A percentile compares a stretch with the other conserved stretches of the same genome.
Conservation (phyloP, 1,140 invertebrate species). For the Tetranychus cinnabarinus region DNA sequence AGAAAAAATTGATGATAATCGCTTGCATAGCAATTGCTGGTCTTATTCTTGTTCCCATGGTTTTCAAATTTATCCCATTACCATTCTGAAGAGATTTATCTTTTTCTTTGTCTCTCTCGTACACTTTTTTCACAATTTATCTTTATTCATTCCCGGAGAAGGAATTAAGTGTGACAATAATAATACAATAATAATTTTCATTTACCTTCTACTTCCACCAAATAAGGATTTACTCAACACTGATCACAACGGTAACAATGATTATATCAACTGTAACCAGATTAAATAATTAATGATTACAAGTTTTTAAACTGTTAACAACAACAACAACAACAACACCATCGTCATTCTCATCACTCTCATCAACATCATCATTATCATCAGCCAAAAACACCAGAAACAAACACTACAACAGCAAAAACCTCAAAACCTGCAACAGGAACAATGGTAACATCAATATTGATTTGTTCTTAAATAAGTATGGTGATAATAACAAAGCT, state of each 20-base stretch:
- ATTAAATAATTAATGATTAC: background rate
- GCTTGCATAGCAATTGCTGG: background rate
- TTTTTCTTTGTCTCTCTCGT: no score
- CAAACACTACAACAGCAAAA: background rate
- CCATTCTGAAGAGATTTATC: background rate
- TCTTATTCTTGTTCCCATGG: background rate
- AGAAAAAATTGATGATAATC: conserved; percentile 6
- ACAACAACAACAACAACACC: background rate
- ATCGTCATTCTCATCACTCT: background rate
- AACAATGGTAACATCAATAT: no score
- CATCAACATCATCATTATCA: no score
- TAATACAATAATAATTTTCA: background rate
- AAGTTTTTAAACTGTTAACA: background rate
- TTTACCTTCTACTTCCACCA: background rate
- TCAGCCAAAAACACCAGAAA: background rate
- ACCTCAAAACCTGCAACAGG: no score
- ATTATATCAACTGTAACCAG: background rate
- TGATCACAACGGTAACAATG: background rate
- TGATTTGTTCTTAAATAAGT: no score
- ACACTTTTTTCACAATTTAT: background rate
- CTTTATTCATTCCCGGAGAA: background rate
- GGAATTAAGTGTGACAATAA: background rate
- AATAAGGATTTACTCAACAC: background rate
- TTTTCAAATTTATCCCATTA: background rate
- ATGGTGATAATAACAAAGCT: no score